Conservation (phyloP, 1,140 invertebrate species). For the Teleogryllus occipitalis region DNA sequence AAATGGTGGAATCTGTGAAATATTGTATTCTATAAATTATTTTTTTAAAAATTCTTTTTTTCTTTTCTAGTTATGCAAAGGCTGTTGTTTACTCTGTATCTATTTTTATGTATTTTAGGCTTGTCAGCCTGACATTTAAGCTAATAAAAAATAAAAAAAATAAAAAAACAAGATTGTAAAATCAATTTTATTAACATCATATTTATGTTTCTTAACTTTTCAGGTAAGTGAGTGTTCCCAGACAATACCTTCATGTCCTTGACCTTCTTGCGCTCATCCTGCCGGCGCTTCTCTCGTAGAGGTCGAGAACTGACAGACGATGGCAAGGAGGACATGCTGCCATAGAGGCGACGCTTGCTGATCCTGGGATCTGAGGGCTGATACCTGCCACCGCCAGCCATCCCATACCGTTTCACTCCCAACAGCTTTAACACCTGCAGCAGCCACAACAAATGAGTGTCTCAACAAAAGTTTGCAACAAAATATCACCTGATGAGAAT, state of each 20-base stretch:
- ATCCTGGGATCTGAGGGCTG: slow-evolving; percentile 52
- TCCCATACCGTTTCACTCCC: slow-evolving; percentile 51
- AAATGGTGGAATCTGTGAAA: no score
- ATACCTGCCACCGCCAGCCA: slow-evolving; percentile 33
- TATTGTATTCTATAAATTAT: no score
- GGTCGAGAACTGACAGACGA: slow-evolving; percentile 70
- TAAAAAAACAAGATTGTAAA: no score
- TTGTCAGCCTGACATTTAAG: no score
- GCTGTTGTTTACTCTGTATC: no score
- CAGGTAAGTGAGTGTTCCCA: background rate
- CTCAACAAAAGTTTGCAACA: no score
- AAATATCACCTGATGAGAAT: background rate
- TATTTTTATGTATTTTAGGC: no score
- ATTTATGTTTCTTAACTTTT: no score
- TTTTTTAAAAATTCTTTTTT: no score
- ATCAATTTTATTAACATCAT: no score
- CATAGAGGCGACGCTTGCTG: slow-evolving; percentile 53
- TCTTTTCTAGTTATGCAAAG: no score
- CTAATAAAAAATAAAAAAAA: no score
- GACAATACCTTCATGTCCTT: slow-evolving; percentile 57
- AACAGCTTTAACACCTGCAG: slow-evolving; percentile 53
- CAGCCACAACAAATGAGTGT: background rate
- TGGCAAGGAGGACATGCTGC: slow-evolving; percentile 73
- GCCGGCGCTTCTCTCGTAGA: slow-evolving; percentile 45
- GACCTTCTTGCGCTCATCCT: slow-evolving; percentile 60